A percentile compares a stretch with the other conserved stretches of the same genome.
These are phyloP conservation scores for Ips typographus DNA, from an alignment of 1,140 invertebrate species.

Conservation along the genomic window DNA sequence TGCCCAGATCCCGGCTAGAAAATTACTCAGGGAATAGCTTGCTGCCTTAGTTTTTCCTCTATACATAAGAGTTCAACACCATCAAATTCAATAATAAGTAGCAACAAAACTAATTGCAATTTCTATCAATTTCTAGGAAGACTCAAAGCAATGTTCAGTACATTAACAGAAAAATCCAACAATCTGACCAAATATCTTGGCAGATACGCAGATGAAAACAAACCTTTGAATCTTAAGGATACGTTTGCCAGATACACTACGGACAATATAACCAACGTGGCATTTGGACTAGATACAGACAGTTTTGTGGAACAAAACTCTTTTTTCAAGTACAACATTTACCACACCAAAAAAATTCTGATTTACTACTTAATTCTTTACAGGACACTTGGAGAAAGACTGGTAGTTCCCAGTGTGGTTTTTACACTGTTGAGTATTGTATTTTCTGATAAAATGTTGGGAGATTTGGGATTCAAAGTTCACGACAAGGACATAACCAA, in stretches of 20 bases:
- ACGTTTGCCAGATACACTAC: constrained; percentile 57
- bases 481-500: not conserved
- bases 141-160: constrained; percentile 54
- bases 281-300: constrained; percentile 61
- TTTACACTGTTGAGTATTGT: not conserved
- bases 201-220: constrained; percentile 27
- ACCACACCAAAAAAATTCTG: not conserved
- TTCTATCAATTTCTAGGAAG: constrained; percentile 8
- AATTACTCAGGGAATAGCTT: too few species aligned
- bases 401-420: not conserved
- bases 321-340: constrained; percentile 46
- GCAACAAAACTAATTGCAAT: too few species aligned
- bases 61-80: too few species aligned
- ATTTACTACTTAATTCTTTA: too few species aligned
- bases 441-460: not conserved
- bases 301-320: constrained; percentile 50
- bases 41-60: too few species aligned
- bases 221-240: constrained; percentile 55
- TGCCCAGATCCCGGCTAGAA: too few species aligned
- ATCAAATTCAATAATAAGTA: too few species aligned
- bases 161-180: constrained; percentile 25
- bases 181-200: constrained; percentile 52
- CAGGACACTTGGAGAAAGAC: not conserved
- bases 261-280: constrained; percentile 60
- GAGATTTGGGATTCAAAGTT: not conserved